Evolutionary conservation across 2,888 invertebrate genomes (phyloP), one percentile per base, ranked within the genome.

Genomic region (Synanthedon myopaeformis): DNA sequence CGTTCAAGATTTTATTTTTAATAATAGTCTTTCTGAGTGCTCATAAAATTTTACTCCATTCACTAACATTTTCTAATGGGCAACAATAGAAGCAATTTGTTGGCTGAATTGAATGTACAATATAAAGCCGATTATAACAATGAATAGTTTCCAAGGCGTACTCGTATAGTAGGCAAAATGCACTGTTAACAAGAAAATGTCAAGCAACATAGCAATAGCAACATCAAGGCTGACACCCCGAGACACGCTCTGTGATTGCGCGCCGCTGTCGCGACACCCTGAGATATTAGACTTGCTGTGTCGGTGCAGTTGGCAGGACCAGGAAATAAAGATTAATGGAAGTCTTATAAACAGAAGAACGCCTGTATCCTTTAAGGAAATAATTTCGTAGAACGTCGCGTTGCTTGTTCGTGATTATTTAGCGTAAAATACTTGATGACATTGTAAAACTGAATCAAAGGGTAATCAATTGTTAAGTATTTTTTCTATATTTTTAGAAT

Each of bases 281-380:
- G 85, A 84, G 81, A 85, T 86, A 86, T 86, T 84, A 81, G 74
- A 79, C 77, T 78, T 72, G 76, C 71, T 64, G 68, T 70, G 74
- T 72, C 64, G 60, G 66, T 64, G 71, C 71, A 70, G 64, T 69
- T 64, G 63, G 61, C 64, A 58, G 62, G 58, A 59, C 60, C 66
- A 57, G 57, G 65, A 67, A 58, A 62, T 69, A 72, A 56, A 62
- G 55, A 53, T 45, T 45, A 45, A 45, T 45, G 45, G 45, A 45
- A 45, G 45, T 14, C 45, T 12, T 45, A 45, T 11, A 14, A 45
- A 45, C 45, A 45, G 12, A 45, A 14, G 35, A 35, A n/a, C 45
- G 45, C 6, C 45, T 14, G 45, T 12, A 45, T 12, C 13, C 14
- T 45, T 45, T 45, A 45, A 45, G 45, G 13, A 45, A 45, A 45